phyloP scores from a whole-genome alignment of 2,113 vertebrate species.

The Oplegnathus fasciatus region DNA sequence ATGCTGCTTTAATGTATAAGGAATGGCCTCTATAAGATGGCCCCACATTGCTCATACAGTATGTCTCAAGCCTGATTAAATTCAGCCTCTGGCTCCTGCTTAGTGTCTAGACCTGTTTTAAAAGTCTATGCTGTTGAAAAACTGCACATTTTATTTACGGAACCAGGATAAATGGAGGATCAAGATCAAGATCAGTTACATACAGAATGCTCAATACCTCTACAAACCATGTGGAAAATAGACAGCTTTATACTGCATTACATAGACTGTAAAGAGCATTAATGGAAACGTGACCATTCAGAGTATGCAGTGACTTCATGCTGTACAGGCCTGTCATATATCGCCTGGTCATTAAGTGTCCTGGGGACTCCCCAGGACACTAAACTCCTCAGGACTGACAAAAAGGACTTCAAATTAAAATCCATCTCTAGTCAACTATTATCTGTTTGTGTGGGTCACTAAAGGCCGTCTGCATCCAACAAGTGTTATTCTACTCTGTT shows the following conservation, averaged over 20 bases:
- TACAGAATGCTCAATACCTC: neutral
- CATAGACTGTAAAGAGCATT: conserved; percentile 6
- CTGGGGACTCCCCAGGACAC: neutral
- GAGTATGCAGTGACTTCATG: conserved; percentile 21
- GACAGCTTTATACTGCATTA: conserved; percentile 7
- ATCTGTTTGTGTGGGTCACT: neutral
- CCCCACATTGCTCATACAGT: neutral
- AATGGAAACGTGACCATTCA: conserved; percentile 16
- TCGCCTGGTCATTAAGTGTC: neutral
- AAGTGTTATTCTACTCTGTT: neutral
- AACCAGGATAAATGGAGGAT: neutral
- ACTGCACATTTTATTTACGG: neutral
- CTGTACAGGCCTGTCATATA: neutral
- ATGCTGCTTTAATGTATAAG: neutral
- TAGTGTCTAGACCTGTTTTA: neutral
- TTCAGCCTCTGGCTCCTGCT: neutral
- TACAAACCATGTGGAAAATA: conserved; percentile 14
- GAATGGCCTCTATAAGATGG: neutral
- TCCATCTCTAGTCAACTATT: neutral
- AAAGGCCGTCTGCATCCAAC: neutral
- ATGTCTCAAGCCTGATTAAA: neutral
- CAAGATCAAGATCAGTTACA: conserved; percentile 3
- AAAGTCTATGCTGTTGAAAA: neutral
- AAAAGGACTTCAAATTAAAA: neutral
- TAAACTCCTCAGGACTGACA: no score